Base-by-base conservation (phyloP, 1,140 invertebrate species). In the Trinorchestia longiramus region DNA sequence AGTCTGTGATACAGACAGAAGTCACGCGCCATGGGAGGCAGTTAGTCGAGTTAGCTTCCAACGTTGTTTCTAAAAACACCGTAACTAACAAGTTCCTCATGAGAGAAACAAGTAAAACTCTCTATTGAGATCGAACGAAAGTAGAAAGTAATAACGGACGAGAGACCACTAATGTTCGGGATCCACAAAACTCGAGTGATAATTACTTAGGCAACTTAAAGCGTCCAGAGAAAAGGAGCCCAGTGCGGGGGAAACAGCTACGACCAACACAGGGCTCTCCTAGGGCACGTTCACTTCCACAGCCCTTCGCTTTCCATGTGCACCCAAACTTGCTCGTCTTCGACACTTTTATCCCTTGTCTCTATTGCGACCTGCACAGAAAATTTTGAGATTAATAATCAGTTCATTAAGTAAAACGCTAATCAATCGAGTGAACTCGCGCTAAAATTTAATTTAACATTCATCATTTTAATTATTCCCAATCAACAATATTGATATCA, bases 131-230 rank as follows among this genome's bases (percentile, higher is more conserved):
- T 77, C 62, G 62, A 77, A 77, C 62, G 62, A 77, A 77, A 36
- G 62, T 3, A 77, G 47, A 53, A 53, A 53, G 19, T 53, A 19
- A 77, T 77, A 77, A 77, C 62, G 62, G 62, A 36, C 62, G 62
- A 77, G 62, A 36, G 28, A 77, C 62, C 15, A 77, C 15, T 77
- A 3, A 77, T 19, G 8, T 3, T 36, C 28, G 11, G 8, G 62
- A 36, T 77, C 62, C 62, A 77, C 62, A 15, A 77, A 43, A 91
- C 19, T 91, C 43, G 4, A 91, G 43, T 43, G 88, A 91, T 91
- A 91, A 91, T 91, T 91, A 91, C 88, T 91, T 91, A 43, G 88
- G 88, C 43, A 91, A 91, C 88, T 91, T 44, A 91, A 91, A 91
- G 88, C 88, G 43, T 91, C 43, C 88, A 77, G 62, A 77, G 62